Base-by-base conservation (phyloP, 2,888 invertebrate species). In the Pachycephus smyrnensis region DNA sequence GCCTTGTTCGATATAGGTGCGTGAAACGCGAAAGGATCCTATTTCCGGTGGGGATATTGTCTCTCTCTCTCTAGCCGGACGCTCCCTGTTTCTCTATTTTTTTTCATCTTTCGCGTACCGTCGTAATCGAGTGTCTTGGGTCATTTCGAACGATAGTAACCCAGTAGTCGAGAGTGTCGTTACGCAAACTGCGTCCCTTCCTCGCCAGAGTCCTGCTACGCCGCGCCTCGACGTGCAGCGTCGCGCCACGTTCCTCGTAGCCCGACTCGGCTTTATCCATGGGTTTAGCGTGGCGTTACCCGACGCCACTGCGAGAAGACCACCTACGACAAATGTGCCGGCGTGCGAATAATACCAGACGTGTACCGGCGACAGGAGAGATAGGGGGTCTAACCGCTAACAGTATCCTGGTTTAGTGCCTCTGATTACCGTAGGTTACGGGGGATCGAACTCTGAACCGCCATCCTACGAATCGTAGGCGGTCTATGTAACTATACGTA, bases 311-410 rank as follows among this genome's bases (percentile, higher is more conserved):
- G 85, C 85, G 73, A 82, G 81, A 82, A 82, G 89, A 90, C 90
- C 90, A 90, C 89, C 90, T 89, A 90, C 90, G 90, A 90, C 90
- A 90, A 89, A 89, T 89, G 89, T 89, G 88, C 87, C 89, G 86
- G 87, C 87, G 81, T 84, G 86, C 87, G 87, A 90, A 89, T 90
- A 89, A 90, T 88, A 86, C 86, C 84, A 82, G 86, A 83, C 84
- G 83, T 79, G 77, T 81, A 85, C 85, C 86, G 84, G 84, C 88
- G 88, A 87, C 88, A 88, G 85, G 81, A 84, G 84, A 86, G 89
- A 89, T 88, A 90, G 86, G 77, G 84, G 82, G 81, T 87, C 85
- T 79, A 84, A 88, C 87, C 89, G 88, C 87, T 87, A 86, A 82
- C 85, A 86, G 88, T 90, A 90, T 90, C 90, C 87, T 90, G 85